A percentile compares a stretch with the other conserved stretches of the same genome.
Conservation (phyloP, 2,113 vertebrate species). For the Cinclus mexicanus region DNA sequence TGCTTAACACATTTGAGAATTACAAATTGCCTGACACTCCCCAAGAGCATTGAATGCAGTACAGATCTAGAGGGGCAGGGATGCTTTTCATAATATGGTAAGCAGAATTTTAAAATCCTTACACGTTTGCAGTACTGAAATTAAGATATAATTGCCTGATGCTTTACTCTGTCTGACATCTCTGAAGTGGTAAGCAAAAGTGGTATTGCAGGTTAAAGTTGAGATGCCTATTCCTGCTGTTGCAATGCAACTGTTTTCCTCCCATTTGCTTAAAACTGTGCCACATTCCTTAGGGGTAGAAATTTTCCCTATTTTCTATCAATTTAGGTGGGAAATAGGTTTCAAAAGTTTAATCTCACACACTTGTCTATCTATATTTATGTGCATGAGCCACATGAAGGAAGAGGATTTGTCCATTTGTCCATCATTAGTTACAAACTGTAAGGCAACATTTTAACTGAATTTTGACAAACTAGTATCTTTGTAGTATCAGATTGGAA, state of each 20-base stretch:
- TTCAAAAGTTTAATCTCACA: neutral
- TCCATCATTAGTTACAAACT: neutral
- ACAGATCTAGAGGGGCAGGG: neutral
- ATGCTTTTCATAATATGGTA: slow-evolving; percentile 11
- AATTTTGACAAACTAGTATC: neutral
- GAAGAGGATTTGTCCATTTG: neutral
- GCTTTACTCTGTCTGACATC: neutral
- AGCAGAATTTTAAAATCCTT: neutral
- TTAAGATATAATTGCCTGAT: slow-evolving; percentile 5
- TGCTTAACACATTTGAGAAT: neutral
- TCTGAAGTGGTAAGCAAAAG: neutral
- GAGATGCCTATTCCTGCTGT: neutral
- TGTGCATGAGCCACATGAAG: neutral
- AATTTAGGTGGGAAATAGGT: neutral
- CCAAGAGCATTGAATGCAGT: neutral
- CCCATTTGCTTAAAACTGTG: neutral
- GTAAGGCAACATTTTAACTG: neutral
- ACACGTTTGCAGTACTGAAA: neutral
- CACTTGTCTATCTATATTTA: neutral
- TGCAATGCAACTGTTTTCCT: neutral
- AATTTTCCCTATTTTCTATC: neutral
- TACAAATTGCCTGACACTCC: slow-evolving; percentile 7
- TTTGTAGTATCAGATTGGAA: neutral
- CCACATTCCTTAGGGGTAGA: neutral
- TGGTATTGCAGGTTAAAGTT: neutral